Evolutionary conservation across 2,797 vertebrate genomes (phyloP).

Genomic region (Oryzias sinensis): DNA sequence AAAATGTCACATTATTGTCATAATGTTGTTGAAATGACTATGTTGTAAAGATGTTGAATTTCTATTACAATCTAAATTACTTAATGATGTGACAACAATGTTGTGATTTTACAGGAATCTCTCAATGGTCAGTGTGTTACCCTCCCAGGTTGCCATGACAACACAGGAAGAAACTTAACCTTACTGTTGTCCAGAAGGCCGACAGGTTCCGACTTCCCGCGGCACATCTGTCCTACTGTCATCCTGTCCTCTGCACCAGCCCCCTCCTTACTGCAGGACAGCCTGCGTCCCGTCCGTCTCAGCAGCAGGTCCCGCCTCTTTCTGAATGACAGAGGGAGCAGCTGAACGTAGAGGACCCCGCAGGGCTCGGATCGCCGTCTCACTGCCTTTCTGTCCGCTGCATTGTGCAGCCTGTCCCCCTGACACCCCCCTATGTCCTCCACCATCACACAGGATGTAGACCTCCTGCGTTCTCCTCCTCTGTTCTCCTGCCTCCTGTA

Average conservation of each 20-base stretch:
- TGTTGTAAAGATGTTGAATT: too few species aligned
- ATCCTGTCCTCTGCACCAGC: conserved; percentile 1
- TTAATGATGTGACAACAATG: too few species aligned
- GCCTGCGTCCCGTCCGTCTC: conserved; percentile 21
- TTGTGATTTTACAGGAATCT: too few species aligned
- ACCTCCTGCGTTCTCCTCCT: conserved; percentile 29
- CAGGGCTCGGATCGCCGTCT: conserved; percentile 37
- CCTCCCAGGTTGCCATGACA: too few species aligned
- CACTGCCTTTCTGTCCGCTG: conserved; percentile 6
- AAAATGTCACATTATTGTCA: too few species aligned
- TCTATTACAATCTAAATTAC: too few species aligned
- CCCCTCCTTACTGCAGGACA: conserved; percentile 25
- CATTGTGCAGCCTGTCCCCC: conserved; percentile 1
- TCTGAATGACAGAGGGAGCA: conserved; percentile 41
- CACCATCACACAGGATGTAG: conserved; percentile 3
- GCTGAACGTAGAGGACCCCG: conserved; percentile 20
- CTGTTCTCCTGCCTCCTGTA: background rate
- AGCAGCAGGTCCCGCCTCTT: conserved; percentile 39
- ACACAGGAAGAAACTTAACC: background rate
- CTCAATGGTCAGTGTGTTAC: too few species aligned
- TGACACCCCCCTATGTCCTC: conserved; percentile 19
- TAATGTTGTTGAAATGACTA: too few species aligned
- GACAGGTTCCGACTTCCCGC: conserved; percentile 81
- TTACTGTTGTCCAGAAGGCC: conserved; percentile 77
- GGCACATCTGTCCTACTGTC: conserved; percentile 21